Evolutionary conservation across 2,113 vertebrate species (phyloP).

Genomic region (Mesembrinibis cayennensis): DNA sequence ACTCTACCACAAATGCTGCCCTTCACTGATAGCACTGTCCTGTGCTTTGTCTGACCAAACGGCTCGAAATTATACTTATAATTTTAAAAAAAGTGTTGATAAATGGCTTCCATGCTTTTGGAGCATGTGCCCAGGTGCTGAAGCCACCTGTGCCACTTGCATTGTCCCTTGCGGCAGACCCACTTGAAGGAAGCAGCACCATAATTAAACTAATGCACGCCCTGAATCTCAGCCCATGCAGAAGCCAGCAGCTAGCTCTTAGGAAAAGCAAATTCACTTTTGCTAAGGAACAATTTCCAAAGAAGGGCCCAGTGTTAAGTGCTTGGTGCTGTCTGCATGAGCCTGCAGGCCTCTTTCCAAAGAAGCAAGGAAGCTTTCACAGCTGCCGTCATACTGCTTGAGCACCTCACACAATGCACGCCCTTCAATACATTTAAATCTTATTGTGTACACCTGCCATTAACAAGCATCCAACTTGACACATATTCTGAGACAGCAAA

Average conservation of each 20-base stretch:
- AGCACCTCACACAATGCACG: fast-evolving
- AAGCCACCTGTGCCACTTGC: neutral
- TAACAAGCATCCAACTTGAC: neutral
- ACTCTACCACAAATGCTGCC: neutral
- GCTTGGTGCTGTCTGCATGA: neutral
- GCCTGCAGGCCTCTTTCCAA: neutral
- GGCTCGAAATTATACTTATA: neutral
- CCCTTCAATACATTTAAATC: neutral
- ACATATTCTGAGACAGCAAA: neutral
- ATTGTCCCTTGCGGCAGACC: neutral
- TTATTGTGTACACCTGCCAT: neutral
- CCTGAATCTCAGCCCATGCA: fast-evolving
- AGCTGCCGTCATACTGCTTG: fast-evolving
- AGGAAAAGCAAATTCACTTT: neutral
- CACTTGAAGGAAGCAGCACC: neutral
- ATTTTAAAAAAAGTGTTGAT: neutral
- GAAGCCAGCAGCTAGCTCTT: neutral
- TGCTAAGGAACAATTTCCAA: neutral
- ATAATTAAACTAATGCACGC: fast-evolving
- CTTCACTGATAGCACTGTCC: neutral
- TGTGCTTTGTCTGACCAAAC: neutral
- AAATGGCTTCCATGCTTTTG: neutral
- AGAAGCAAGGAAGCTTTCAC: neutral
- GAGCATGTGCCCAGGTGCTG: fast-evolving
- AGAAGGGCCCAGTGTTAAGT: fast-evolving